phyloP scores from a whole-genome alignment of 2,797 vertebrate species.

The Gallinago solitaria region DNA sequence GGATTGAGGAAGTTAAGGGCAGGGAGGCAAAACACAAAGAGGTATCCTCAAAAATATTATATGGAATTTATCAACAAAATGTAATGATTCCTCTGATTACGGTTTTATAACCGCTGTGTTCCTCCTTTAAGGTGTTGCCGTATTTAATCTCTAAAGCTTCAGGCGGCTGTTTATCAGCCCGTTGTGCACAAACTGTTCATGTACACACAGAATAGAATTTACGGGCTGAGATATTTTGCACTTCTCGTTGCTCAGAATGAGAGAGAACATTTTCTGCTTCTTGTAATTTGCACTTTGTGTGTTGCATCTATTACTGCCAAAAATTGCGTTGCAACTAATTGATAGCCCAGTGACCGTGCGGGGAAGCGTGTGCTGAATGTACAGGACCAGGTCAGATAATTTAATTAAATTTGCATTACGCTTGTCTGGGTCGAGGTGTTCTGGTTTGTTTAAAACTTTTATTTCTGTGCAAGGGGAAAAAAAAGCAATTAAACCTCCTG shows the following conservation, averaged over 20 bases:
- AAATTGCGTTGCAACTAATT: slow-evolving; percentile 32
- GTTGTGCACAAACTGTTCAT: neutral
- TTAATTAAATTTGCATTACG: neutral
- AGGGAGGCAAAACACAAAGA: neutral
- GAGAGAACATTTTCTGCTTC: slow-evolving; percentile 47
- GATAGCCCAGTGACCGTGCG: neutral
- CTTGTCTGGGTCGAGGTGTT: slow-evolving; percentile 26
- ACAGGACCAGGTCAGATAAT: slow-evolving; percentile 6
- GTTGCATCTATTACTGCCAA: slow-evolving; percentile 47
- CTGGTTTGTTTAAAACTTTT: slow-evolving; percentile 45
- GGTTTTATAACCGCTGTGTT: slow-evolving; percentile 4
- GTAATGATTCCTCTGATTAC: neutral
- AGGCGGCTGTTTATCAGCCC: neutral
- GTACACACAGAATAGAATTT: slow-evolving; percentile 10
- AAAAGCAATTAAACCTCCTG: slow-evolving; percentile 32
- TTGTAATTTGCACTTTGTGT: slow-evolving; percentile 57
- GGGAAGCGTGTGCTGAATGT: neutral
- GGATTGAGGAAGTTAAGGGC: neutral
- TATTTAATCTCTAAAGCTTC: neutral
- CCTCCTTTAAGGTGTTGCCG: slow-evolving; percentile 5
- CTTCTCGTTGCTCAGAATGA: slow-evolving; percentile 17
- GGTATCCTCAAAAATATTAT: neutral
- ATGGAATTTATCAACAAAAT: slow-evolving; percentile 22
- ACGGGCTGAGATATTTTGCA: slow-evolving; percentile 44
- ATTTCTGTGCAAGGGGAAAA: slow-evolving; percentile 22